phyloP scores from a whole-genome alignment of 2,113 vertebrate genomes.

The Lampris incognitus region DNA sequence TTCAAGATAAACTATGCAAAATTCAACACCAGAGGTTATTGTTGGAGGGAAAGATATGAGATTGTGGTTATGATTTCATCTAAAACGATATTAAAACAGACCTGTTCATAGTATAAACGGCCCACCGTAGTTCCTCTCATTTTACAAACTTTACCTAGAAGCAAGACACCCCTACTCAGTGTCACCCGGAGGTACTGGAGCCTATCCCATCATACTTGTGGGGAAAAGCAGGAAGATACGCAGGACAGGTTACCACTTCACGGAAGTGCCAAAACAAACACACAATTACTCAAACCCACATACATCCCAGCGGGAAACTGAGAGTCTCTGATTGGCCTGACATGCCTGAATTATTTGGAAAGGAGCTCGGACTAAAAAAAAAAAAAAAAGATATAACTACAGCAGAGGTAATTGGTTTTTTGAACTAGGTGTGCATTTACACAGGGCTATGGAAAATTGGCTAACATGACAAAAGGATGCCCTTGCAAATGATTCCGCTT shows the following conservation, averaged over 20 bases:
- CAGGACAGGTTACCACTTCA: no score
- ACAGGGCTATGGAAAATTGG: background rate
- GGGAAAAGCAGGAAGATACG: no score
- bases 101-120: no score
- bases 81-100: no score
- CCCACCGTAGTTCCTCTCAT: background rate
- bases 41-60: no score
- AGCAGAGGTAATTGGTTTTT: background rate
- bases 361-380: no score
- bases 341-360: background rate
- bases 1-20: no score
- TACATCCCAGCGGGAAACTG: background rate
- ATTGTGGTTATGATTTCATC: background rate
- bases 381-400: background rate
- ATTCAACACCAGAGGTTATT: no score
- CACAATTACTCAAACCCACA: background rate
- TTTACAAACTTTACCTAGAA: background rate
- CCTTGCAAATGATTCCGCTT: background rate
- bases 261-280: background rate
- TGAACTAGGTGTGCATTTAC: background rate
- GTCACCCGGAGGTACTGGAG: no score
- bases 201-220: no score
- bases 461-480: slow-evolving; percentile 9
- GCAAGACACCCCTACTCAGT: no score
- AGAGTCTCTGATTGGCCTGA: background rate